A percentile compares a stretch with the other conserved stretches of the same genome.
Evolutionary conservation across 1,140 invertebrate species (phyloP).

Genomic region (Cylas formicarius): DNA sequence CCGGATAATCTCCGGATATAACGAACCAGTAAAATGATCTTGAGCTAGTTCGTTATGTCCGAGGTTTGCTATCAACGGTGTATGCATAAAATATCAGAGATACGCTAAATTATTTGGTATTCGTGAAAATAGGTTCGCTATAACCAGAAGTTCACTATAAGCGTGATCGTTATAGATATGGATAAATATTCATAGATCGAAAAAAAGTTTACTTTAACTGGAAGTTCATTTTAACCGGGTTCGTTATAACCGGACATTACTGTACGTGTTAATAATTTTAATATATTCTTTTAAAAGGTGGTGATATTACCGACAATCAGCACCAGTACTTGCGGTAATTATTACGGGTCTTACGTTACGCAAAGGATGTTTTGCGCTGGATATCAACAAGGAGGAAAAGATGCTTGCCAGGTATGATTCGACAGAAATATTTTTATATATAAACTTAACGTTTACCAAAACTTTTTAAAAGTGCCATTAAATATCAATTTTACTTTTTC

Average conservation of each 20-base stretch:
- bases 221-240: slow-evolving; percentile 1
- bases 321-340: slow-evolving; percentile 10
- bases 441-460: not conserved
- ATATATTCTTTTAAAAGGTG: too few relatives aligned
- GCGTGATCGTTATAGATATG: not conserved
- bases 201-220: slow-evolving; percentile 1
- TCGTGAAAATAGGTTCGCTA: too few relatives aligned
- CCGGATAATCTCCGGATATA: too few relatives aligned
- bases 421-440: too few relatives aligned
- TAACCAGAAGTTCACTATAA: not conserved
- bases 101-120: too few relatives aligned
- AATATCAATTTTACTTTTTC: slow-evolving; percentile 6
- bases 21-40: too few relatives aligned
- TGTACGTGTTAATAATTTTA: not conserved
- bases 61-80: too few relatives aligned
- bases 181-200: not conserved
- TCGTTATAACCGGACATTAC: slow-evolving; percentile 3
- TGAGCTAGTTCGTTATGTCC: too few relatives aligned
- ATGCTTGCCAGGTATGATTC: slow-evolving; percentile 34
- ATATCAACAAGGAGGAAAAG: slow-evolving; percentile 32
- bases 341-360: slow-evolving; percentile 20
- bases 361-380: slow-evolving; percentile 44
- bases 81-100: too few relatives aligned
- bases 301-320: slow-evolving; percentile 13
- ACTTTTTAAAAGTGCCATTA: not conserved